A percentile compares a stretch with the other conserved stretches of the same genome.
phyloP scores from a whole-genome alignment of 2,113 vertebrate species.

The Gavialis gangeticus region DNA sequence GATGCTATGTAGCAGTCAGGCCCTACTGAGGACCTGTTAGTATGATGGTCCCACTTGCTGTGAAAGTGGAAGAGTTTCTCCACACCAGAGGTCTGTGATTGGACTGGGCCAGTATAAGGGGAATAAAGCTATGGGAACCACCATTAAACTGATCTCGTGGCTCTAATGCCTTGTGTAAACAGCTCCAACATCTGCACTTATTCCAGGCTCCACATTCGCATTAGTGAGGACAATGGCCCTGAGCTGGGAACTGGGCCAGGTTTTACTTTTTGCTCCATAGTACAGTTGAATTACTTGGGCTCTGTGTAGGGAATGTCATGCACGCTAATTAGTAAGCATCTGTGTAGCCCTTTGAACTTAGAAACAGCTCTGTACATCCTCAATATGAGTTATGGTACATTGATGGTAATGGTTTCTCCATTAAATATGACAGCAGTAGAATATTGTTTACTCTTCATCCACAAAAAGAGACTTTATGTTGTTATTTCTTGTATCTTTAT shows the following conservation, averaged over 20 bases:
- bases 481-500: background rate
- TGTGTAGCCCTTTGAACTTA: background rate
- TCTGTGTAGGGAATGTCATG: background rate
- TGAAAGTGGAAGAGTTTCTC: constrained; percentile 33
- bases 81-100: background rate
- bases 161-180: background rate
- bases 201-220: constrained; percentile 27
- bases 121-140: background rate
- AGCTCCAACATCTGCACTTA: constrained; percentile 5
- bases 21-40: constrained; percentile 35
- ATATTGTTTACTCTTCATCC: background rate
- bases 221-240: constrained; percentile 5
- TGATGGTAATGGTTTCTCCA: background rate
- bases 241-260: background rate
- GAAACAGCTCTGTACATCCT: background rate
- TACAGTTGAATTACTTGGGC: rapidly evolving
- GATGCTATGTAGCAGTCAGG: background rate
- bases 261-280: background rate
- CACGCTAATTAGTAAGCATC: background rate
- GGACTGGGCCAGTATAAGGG: constrained; percentile 4
- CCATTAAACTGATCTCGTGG: background rate
- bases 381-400: background rate
- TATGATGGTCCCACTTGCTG: constrained; percentile 19
- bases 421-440: background rate
- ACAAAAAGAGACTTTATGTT: background rate